Conservation (phyloP, 2,113 vertebrate species). For the Pelusios castaneus region DNA sequence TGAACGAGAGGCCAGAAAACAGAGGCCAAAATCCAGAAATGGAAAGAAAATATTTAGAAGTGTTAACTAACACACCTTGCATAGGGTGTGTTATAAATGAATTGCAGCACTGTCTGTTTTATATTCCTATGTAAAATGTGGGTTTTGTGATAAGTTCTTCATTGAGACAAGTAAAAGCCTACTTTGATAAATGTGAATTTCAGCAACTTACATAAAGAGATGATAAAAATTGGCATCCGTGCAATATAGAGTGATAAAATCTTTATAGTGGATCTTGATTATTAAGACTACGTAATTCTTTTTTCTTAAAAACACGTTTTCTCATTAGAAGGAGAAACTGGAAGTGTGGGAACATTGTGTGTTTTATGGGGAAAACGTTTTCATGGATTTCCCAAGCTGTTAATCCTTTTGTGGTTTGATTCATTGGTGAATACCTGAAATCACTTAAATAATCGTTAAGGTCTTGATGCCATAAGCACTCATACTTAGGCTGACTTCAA, state of each 20-base stretch:
- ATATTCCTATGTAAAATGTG: conserved; percentile 28
- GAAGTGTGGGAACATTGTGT: not conserved
- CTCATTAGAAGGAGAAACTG: conserved; percentile 54
- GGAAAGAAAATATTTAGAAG: conserved; percentile 66
- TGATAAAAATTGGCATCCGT: conserved; percentile 33
- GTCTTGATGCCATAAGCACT: conserved; percentile 31
- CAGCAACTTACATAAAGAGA: not conserved
- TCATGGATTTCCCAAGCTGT: conserved; percentile 18
- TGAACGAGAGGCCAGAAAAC: conserved; percentile 79
- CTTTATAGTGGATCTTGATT: conserved; percentile 26
- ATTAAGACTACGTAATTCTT: conserved; percentile 31
- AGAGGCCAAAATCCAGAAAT: conserved; percentile 78
- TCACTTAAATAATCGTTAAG: conserved; percentile 1
- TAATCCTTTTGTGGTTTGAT: conserved; percentile 32
- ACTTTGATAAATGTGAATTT: conserved; percentile 54
- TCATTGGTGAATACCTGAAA: not conserved
- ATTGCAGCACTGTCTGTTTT: conserved; percentile 48
- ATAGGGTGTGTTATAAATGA: conserved; percentile 72
- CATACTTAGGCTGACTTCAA: conserved; percentile 15
- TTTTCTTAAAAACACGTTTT: conserved; percentile 37
- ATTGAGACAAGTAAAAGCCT: conserved; percentile 18
- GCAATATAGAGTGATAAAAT: not conserved
- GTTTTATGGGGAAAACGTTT: conserved; percentile 17
- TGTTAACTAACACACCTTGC: conserved; percentile 73
- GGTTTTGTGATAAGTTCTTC: conserved; percentile 37